Percentiles rank a stretch among this genome's conserved stretches.
Evolutionary conservation across 1,140 invertebrate genomes (phyloP).

Genomic region (Colletes latitarsis): DNA sequence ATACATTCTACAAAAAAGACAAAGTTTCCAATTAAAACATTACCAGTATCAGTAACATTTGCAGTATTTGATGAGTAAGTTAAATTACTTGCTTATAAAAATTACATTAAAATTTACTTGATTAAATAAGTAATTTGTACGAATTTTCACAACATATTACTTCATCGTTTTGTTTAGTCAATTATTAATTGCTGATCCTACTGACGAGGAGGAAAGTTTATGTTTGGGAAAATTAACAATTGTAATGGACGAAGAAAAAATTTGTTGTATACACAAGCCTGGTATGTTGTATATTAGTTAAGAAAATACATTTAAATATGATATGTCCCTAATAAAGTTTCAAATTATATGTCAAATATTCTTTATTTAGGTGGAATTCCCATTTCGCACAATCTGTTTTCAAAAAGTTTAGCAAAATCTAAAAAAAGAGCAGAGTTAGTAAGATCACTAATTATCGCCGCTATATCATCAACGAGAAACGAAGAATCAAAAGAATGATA

Average conservation of each 20-base stretch:
- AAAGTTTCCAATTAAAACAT: conserved; percentile 82
- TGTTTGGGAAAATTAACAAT: conserved; percentile 72
- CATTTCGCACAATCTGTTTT: conserved; percentile 74
- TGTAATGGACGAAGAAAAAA: conserved; percentile 72
- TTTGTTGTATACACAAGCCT: conserved; percentile 79
- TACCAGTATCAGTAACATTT: conserved; percentile 87
- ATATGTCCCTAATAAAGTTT: neutral
- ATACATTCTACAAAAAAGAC: conserved; percentile 82
- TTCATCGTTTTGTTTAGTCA: conserved; percentile 71
- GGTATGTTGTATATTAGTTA: conserved; percentile 64
- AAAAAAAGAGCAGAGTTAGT: conserved; percentile 74
- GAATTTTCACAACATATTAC: neutral
- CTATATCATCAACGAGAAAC: conserved; percentile 62
- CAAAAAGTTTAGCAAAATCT: conserved; percentile 73
- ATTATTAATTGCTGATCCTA: conserved; percentile 82
- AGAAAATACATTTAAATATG: conserved; percentile 3
- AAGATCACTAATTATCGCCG: conserved; percentile 74
- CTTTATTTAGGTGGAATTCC: conserved; percentile 76
- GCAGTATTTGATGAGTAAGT: conserved; percentile 87
- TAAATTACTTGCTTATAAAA: conserved; percentile 30
- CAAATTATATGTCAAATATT: conserved; percentile 12
- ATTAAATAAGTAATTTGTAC: neutral
- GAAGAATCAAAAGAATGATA: conserved; percentile 45
- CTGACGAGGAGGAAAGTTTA: conserved; percentile 83
- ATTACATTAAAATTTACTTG: too few relatives aligned